Evolutionary conservation across 2,113 vertebrate species (phyloP).

Genomic region (Gallinago media): DNA sequence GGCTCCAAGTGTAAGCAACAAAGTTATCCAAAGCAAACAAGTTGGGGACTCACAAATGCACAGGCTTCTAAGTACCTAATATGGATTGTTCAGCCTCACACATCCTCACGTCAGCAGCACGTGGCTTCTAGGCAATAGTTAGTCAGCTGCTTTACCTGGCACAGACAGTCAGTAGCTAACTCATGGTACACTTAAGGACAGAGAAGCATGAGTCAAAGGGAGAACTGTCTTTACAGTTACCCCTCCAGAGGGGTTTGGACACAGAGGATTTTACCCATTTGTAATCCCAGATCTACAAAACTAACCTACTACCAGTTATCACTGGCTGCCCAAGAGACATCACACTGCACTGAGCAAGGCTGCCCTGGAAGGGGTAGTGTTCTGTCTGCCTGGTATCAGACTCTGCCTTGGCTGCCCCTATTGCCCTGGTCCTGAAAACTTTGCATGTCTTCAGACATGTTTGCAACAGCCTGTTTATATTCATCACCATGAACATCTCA

Average conservation of each 20-base stretch:
- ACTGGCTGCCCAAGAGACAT: fast-evolving
- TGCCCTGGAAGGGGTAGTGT: not conserved
- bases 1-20: not conserved
- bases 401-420: not conserved
- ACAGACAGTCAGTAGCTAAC: not conserved
- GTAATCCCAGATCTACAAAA: not conserved
- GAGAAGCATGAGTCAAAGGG: not conserved
- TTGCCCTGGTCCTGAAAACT: not conserved
- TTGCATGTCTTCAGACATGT: not conserved
- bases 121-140: not conserved
- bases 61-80: not conserved
- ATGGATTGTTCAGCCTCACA: not conserved
- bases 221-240: not conserved
- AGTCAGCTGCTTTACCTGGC: not conserved
- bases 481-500: not conserved
- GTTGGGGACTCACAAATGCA: not conserved
- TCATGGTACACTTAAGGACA: not conserved
- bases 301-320: not conserved
- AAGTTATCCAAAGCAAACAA: not conserved
- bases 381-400: not conserved
- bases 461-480: slow-evolving; percentile 49
- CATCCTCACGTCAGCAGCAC: not conserved
- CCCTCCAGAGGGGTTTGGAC: not conserved
- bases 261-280: not conserved
- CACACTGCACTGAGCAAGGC: not conserved